Evolutionary conservation across 2,113 vertebrate genomes (phyloP), one percentile per base, ranked within the genome.

Genomic region (Sebastes schlegelii): DNA sequence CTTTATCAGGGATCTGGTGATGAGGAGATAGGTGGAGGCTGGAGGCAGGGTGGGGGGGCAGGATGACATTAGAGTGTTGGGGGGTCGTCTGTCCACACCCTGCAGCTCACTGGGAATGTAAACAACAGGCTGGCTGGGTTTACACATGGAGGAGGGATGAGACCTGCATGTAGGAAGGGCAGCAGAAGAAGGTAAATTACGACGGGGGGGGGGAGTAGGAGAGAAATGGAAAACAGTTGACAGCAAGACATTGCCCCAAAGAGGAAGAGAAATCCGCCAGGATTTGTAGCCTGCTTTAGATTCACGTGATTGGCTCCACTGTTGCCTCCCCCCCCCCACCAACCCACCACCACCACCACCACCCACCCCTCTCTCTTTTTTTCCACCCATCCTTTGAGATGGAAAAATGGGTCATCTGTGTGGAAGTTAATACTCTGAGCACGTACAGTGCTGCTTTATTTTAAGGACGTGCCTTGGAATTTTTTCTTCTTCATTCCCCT

Each of bases 321-420:
- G 79, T 63, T 65, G 19, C 83, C 74, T 8, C 49, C 80, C 57
- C 55, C 55, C 12, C 1, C 17, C 52, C 17, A 34, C 52, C 17
- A 16, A 17, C 54, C 54, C 8, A 5, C 23, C 26, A 34, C 26
- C 8, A 5, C 23, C 26, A 34, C 26, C 26, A 26, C 26, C 34
- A 34, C 6, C 1, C 66, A 5, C 64, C 60, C 62, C 13, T 8
- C 17, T 10, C 34, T 51, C 43, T 71, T 45, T 87, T 89, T 90
- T 88, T 90, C 88, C 88, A 91, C 80, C 85, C 83, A 88, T 91
- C 88, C 87, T 93, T 91, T 91, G 89, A 95, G 91, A 93, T 90
- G 91, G 92, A 92, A 94, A 95, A 94, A 94, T 95, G 94, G 95
- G 94, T 95, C 92, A 94, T 92, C 90, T 92, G 92, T 86, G 89